Conservation (phyloP, 2,888 invertebrate genomes). For the Panzeria rudis region DNA sequence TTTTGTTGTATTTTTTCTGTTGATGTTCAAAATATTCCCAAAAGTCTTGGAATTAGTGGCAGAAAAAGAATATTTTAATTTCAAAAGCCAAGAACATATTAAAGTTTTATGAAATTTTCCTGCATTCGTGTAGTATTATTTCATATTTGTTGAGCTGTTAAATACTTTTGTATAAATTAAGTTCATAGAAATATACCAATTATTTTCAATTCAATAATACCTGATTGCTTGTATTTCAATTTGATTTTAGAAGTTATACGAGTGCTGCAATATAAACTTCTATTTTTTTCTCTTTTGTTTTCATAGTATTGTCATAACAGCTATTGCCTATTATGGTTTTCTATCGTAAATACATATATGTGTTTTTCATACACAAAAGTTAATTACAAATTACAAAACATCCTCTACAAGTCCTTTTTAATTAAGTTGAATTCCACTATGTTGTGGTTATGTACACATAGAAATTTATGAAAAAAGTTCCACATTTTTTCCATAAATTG, state of each 20-base stretch:
- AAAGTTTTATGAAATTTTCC: no score
- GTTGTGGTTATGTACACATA: conserved; percentile 6
- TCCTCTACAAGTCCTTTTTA: conserved; percentile 2
- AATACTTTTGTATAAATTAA: not conserved
- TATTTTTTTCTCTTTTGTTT: not conserved
- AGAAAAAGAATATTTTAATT: no score
- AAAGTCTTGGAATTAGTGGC: no score
- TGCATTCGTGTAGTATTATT: not conserved
- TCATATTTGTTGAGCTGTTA: not conserved
- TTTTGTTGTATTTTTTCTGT: no score
- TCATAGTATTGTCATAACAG: not conserved
- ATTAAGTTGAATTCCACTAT: conserved; percentile 32
- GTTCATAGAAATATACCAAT: not conserved
- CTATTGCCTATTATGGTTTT: conserved; percentile 19
- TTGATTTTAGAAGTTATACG: not conserved
- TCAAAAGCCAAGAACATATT: no score
- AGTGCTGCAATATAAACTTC: not conserved
- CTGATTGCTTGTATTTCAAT: not conserved
- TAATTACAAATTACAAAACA: conserved; percentile 41
- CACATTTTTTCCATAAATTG: not conserved
- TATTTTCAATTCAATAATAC: not conserved
- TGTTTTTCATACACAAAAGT: conserved; percentile 15
- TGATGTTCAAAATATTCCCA: no score
- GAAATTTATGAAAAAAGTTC: not conserved
- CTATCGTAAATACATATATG: conserved; percentile 28